Evolutionary conservation across 2,888 invertebrate genomes (phyloP), one percentile per base, ranked within the genome.

Genomic region (Myopa testacea): DNA sequence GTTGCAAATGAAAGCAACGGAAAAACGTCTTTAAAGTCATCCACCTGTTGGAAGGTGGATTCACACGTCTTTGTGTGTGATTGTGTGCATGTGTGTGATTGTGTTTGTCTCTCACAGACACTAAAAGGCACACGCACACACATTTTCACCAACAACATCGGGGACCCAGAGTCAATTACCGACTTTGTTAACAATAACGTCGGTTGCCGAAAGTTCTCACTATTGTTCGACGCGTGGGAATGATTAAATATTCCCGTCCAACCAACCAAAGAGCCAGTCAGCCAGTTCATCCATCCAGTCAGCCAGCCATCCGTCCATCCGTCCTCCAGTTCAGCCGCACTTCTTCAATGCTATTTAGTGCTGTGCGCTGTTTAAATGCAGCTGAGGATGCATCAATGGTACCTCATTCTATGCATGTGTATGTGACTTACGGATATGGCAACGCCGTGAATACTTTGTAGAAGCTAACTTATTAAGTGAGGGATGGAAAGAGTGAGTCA

Each of bases 211-310:
- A 81, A 80, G 70, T 82, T 82, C 82, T 78, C 82, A 82, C 81
- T 80, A 82, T 82, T 82, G 82, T 82, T 76, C 78, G 81, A 79
- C 81, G 81, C 81, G 82, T 82, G 82, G 81, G 82, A 82, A 82
- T 80, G 76, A 80, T 81, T 82, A 80, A 81, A 81, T 82, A 81
- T 82, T 82, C 78, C 77, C 58, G 63, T 72, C 80, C 81, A 78
- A 8, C 65, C 6, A 65, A 37, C 14, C 16, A 26, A 5, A n/a
- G 26, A 62, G 65, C 76, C 79, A 79, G 68, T 79, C 78, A 80
- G 78, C 79, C 73, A 76, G n/a, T 26, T 12, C 70, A 37, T 75
- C 34, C 60, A 77, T 77, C 60, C 60, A 40, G 55, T 2, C 26
- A 26, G 55, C 26, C 26, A 26, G 26, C 26, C 26, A 26, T 26